phyloP scores from a whole-genome alignment of 2,797 vertebrate species.

The Aratinga solstitialis region DNA sequence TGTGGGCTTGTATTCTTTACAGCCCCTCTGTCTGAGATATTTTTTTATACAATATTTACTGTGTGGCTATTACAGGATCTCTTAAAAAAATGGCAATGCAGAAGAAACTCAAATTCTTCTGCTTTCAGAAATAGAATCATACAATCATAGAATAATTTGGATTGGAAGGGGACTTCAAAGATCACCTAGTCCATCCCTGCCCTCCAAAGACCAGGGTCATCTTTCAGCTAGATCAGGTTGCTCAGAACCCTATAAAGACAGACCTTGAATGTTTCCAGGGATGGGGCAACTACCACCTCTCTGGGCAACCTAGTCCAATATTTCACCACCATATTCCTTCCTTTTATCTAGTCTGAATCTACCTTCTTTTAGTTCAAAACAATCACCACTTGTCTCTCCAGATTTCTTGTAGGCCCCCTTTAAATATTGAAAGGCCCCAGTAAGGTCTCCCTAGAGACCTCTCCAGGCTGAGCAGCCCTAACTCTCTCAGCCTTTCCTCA shows the following conservation, averaged over 20 bases:
- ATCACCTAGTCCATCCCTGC: not conserved
- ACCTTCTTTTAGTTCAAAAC: not conserved
- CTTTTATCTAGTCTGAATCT: not conserved
- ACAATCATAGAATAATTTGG: not conserved
- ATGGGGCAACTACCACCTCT: accelerated
- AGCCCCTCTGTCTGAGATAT: not conserved
- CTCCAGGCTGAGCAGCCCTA: not conserved
- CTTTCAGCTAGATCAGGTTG: no score
- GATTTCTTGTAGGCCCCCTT: not conserved
- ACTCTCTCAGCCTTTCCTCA: not conserved
- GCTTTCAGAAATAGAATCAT: not conserved
- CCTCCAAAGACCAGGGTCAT: not conserved
- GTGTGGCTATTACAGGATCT: not conserved
- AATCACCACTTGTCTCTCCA: not conserved
- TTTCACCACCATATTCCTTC: not conserved
- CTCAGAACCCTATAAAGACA: not conserved
- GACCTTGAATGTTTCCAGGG: not conserved
- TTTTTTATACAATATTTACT: not conserved
- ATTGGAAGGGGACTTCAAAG: not conserved
- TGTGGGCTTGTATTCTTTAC: not conserved
- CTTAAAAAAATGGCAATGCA: not conserved
- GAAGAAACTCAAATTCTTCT: not conserved
- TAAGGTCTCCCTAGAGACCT: accelerated
- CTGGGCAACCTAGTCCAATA: not conserved
- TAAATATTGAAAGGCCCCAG: not conserved